A percentile compares a stretch with the other conserved stretches of the same genome.
Conservation (phyloP, 2,888 invertebrate species). For the Eledone cirrhosa region DNA sequence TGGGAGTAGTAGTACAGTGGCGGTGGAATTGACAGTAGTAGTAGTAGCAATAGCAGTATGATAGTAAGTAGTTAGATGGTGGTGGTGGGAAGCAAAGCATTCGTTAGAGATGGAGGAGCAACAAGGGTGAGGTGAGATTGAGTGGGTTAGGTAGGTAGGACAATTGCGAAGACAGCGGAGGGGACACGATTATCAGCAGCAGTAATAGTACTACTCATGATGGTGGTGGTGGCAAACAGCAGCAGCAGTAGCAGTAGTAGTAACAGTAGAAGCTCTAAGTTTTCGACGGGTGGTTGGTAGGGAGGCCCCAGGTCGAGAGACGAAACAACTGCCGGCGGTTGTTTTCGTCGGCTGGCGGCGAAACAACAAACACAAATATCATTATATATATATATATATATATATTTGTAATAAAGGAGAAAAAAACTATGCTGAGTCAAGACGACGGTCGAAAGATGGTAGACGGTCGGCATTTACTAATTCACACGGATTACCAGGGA, state of each 20-base stretch:
- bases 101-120: background rate
- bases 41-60: background rate
- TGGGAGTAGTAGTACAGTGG: background rate
- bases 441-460: constrained; percentile 20
- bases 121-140: background rate
- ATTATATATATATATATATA: background rate
- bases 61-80: background rate
- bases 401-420: constrained; percentile 22
- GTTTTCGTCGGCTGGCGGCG: background rate
- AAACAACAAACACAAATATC: constrained; percentile 9
- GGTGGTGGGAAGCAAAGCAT: background rate
- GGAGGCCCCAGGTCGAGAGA: background rate
- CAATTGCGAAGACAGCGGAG: background rate
- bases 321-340: background rate
- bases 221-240: no score
- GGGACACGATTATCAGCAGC: no score
- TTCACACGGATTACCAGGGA: constrained; percentile 51
- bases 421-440: constrained; percentile 12
- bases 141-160: background rate
- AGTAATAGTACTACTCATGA: no score
- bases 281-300: no score
- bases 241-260: no score
- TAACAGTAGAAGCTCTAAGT: no score
- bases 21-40: background rate
- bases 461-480: constrained; percentile 16